phyloP scores from a whole-genome alignment of 1,140 invertebrate species.

The Hydropsyche tenuis region DNA sequence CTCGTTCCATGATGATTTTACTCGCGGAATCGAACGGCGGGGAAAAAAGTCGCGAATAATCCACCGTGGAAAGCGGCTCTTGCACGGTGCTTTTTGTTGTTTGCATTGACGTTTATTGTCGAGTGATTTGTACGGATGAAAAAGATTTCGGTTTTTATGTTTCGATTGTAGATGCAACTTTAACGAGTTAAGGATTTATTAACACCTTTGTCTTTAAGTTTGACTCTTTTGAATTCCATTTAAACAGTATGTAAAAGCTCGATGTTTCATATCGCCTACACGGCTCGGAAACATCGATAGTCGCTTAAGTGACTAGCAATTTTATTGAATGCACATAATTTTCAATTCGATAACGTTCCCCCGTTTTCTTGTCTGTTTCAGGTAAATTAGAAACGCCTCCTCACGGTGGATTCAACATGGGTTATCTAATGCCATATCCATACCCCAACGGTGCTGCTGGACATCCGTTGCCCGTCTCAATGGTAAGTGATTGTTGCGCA shows the following conservation, averaged over 20 bases:
- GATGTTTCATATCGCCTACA: too few relatives aligned
- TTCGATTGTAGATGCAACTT: too few relatives aligned
- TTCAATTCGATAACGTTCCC: background rate
- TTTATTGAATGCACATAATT: background rate
- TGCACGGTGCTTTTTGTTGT: too few relatives aligned
- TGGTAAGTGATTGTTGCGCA: constrained; percentile 71
- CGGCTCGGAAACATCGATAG: too few relatives aligned
- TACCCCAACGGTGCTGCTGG: constrained; percentile 86
- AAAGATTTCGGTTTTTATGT: too few relatives aligned
- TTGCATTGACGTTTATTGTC: too few relatives aligned
- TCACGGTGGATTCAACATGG: constrained; percentile 88
- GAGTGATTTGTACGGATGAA: too few relatives aligned
- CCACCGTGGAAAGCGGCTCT: background rate
- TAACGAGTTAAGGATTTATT: too few relatives aligned
- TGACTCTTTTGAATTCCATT: too few relatives aligned
- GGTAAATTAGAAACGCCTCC: constrained; percentile 86
- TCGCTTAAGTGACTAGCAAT: too few relatives aligned
- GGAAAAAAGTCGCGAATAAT: constrained; percentile 34
- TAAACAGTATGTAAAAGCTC: too few relatives aligned
- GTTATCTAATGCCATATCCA: constrained; percentile 86
- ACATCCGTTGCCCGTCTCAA: constrained; percentile 79
- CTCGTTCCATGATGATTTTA: constrained; percentile 29
- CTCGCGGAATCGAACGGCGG: constrained; percentile 19
- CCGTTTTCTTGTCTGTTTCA: constrained; percentile 58
- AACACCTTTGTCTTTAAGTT: too few relatives aligned